Evolutionary conservation across 2,113 vertebrate genomes (phyloP).

Genomic region (Lasiurus borealis): DNA sequence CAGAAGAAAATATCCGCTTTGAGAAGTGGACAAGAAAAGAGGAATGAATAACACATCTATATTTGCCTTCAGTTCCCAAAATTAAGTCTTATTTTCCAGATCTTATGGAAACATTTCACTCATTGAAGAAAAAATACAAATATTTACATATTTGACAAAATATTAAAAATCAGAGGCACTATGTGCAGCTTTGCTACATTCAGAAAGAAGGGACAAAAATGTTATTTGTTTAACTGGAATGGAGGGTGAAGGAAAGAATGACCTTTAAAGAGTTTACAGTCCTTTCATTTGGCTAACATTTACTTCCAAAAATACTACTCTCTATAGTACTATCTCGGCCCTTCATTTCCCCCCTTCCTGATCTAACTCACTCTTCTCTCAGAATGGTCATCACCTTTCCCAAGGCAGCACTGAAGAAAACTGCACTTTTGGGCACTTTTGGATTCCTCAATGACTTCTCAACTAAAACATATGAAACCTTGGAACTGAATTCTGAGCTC

Average conservation of each 20-base stretch:
- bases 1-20: background rate
- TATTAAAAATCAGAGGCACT: background rate
- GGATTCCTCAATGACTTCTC: background rate
- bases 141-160: background rate
- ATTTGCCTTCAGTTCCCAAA: background rate
- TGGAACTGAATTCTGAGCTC: background rate
- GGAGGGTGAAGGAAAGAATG: background rate
- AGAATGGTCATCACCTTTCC: background rate
- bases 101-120: background rate
- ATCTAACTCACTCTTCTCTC: background rate
- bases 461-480: background rate
- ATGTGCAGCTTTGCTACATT: background rate
- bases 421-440: background rate
- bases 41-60: background rate
- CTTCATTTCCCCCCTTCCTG: background rate
- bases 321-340: background rate
- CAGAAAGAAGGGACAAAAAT: background rate
- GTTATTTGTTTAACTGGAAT: background rate
- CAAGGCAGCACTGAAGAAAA: background rate
- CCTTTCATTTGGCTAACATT: background rate
- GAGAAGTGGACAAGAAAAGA: background rate
- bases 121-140: background rate
- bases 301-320: conserved; percentile 42
- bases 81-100: background rate
- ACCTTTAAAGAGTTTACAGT: background rate